Evolutionary conservation across 2,797 vertebrate genomes (phyloP), one percentile per base, ranked within the genome.

Genomic region (Arremon brunneinucha): DNA sequence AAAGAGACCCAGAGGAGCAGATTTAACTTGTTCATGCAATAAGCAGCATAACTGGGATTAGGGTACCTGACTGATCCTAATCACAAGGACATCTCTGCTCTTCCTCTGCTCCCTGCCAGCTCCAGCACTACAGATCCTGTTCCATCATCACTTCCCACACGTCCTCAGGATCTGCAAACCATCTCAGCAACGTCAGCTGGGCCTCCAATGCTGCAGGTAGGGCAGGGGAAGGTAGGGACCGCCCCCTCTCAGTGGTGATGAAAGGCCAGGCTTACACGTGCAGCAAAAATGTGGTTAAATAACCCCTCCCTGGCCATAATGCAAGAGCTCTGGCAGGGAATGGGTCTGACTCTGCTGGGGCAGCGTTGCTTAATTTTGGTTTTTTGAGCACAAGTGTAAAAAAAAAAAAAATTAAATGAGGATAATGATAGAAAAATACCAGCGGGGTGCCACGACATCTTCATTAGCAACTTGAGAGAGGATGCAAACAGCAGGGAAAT

Each of bases 391-490:
- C 39, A 67, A 68, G 49, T 28, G 23, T 82, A 23, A 82, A 83
- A 91, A 79, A 56, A 60, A 57, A 50, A 5, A 52, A 24, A 74
- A 86, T 56, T 77, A 63, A 89, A 91, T 56, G 32, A 95, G 76
- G 41, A 56, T 74, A 90, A 60, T 37, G 60, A 94, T 20, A 94
- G 87, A 89, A 92, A 96, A 96, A 95, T 59, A 92, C 28, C 89
- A 93, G 84, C 52, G 2, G 79, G 78, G 75, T 82, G 49, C 89
- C 68, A 56, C 81, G 89, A 87, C 71, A 44, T 70, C 93, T 87
- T 91, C 87, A 92, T 92, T 89, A 92, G 65, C 89, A 91, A 92
- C 83, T 49, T 46, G 6, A 79, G 87, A 90, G 67, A 92, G 60
- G 63, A 87, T 34, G 63, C 74, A 90, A 92, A 91, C 84, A 91